phyloP scores from a whole-genome alignment of 2,888 invertebrate species.

The Melanotus villosus region DNA sequence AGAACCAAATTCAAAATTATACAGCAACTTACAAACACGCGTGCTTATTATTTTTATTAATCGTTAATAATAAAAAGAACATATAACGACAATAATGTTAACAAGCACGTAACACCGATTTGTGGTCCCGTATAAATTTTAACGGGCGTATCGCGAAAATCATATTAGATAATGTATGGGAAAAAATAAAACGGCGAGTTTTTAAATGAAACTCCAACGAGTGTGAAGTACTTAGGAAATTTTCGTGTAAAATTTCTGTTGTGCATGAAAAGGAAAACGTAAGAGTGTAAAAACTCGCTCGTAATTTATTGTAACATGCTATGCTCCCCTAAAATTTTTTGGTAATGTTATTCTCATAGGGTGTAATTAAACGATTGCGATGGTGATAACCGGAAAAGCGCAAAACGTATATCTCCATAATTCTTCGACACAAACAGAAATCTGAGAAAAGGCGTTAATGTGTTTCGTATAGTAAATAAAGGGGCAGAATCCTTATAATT shows the following conservation, averaged over 20 bases:
- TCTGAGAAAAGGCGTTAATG: not conserved
- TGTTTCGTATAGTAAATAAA: not conserved
- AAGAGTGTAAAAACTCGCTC: not conserved
- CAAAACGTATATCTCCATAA: constrained; percentile 11
- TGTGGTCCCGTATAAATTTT: too few relatives aligned
- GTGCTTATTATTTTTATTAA: too few relatives aligned
- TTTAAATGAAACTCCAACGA: too few relatives aligned
- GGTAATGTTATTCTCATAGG: constrained; percentile 12
- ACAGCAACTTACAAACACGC: too few relatives aligned
- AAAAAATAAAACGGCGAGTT: too few relatives aligned
- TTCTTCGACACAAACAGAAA: not conserved
- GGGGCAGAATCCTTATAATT: constrained; percentile 16
- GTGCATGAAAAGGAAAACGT: constrained; percentile 5
- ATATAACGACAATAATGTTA: too few relatives aligned
- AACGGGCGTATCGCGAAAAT: too few relatives aligned
- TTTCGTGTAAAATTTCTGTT: not conserved
- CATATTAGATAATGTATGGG: too few relatives aligned
- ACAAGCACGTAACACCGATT: too few relatives aligned
- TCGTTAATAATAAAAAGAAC: too few relatives aligned
- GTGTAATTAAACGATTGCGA: constrained; percentile 20
- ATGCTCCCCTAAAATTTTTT: constrained; percentile 17
- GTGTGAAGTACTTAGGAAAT: too few relatives aligned
- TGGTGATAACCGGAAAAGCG: constrained; percentile 11
- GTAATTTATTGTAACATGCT: constrained; percentile 24
- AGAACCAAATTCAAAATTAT: too few relatives aligned